Percentiles rank a stretch among this genome's conserved stretches.
These are phyloP conservation scores for Amiota mariae DNA, from an alignment of 2,888 invertebrate species.

Conservation along the genomic window DNA sequence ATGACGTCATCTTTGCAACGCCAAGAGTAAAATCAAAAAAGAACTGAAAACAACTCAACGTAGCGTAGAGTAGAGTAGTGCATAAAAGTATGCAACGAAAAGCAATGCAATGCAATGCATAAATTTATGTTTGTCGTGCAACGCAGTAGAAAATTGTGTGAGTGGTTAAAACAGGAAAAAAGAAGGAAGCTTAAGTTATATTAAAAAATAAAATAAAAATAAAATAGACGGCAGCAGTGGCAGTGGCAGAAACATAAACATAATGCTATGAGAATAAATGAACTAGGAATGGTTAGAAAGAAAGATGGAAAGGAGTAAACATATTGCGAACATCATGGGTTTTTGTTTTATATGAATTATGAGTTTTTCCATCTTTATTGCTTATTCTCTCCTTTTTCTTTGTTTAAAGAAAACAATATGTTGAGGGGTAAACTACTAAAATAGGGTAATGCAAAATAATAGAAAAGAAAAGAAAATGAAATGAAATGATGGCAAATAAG, in stretches of 20 bases:
- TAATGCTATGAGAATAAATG: no score
- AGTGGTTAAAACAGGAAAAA: neutral
- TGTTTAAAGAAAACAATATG: neutral
- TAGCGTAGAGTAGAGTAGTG: neutral
- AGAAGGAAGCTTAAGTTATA: no score
- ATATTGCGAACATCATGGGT: neutral
- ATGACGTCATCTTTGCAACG: no score
- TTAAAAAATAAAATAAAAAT: no score
- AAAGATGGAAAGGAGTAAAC: neutral
- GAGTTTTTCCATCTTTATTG: constrained; percentile 1
- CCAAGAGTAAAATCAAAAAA: no score
- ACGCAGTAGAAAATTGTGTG: constrained; percentile 4
- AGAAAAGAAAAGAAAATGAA: no score
- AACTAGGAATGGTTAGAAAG: neutral
- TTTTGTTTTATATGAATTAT: neutral
- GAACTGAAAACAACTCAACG: neutral
- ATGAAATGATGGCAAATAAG: no score
- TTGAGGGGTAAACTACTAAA: neutral
- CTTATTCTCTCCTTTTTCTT: no score
- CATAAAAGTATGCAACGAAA: constrained; percentile 18
- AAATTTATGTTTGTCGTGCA: constrained; percentile 17
- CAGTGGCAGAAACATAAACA: neutral
- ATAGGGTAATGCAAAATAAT: no score
- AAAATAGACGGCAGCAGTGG: no score
- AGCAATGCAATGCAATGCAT: constrained; percentile 2